Evolutionary conservation across 2,113 vertebrate species (phyloP), one percentile per base, ranked within the genome.

Genomic region (Ophthalmolycus amberensis): DNA sequence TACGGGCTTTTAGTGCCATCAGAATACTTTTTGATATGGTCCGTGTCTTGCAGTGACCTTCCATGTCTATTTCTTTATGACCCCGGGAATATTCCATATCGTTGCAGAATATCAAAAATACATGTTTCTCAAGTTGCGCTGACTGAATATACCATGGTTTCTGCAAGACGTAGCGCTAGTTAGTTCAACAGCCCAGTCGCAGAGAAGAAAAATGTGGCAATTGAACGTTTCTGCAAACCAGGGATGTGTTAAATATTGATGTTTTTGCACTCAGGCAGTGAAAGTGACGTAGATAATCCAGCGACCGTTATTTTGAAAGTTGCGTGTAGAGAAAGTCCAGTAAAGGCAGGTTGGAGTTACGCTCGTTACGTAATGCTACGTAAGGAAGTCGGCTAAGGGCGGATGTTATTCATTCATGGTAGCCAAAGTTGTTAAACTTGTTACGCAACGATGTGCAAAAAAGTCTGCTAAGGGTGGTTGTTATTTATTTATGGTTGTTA

Each of bases 101-200:
- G n/a, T 32, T 75, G 64, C 75, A 77, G 70, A 79, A 75, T 85
- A 85, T 91, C 75, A 89, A 86, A 88, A 90, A 87, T 86, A 89
- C 83, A 69, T 8, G 20, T 85, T 46, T 75, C 77, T 77, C 52
- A 65, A 63, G 25, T 42, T 60, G 50, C 38, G n/a, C n/a, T 67
- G 10, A 34, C 22, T 40, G 38, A 71, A 52, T 52, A 40, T 10
- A 71, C 34, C 54, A 56, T 5, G 62, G 66, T 65, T 74, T 84
- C 75, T 80, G 68, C 71, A 82, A 73, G 82, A 89, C 80, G 64
- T 46, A 32, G 50, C 73, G 56, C 34, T 8, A n/a, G 50, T 10
- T 6, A 54, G 50, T 48, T 48, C 6, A 48, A 48, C 46, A 48
- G 46, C 15, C 15, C 15, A 48, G 15, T 18, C 14, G 48, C 18